Conservation (phyloP, 2,888 invertebrate genomes). For the Caenorhabditis zanzibari region DNA sequence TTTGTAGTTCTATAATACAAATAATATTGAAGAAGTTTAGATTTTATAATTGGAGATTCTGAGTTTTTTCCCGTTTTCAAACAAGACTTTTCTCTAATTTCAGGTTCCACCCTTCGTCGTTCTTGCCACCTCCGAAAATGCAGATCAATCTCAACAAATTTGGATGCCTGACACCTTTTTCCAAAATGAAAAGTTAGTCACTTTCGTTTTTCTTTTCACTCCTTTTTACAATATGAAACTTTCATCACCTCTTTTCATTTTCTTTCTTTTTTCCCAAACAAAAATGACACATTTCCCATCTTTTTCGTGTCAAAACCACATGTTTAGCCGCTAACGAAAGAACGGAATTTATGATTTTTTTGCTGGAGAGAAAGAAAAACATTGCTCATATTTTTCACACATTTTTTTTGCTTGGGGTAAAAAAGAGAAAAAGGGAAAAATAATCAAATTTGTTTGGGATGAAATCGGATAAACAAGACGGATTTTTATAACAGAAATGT, state of each 20-base stretch:
- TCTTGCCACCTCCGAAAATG: constrained; percentile 80
- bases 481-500: background rate
- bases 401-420: constrained; percentile 2
- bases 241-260: constrained; percentile 18
- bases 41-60: background rate
- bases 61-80: background rate
- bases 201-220: constrained; percentile 3
- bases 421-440: constrained; percentile 16
- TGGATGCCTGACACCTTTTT: constrained; percentile 82
- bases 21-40: no score
- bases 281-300: background rate
- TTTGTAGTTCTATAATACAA: no score
- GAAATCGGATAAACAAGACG: constrained; percentile 22
- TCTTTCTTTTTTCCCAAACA: background rate
- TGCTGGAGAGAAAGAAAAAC: constrained; percentile 8
- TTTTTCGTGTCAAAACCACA: constrained; percentile 39
- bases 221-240: constrained; percentile 12
- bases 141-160: constrained; percentile 82
- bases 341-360: constrained; percentile 22
- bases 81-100: background rate
- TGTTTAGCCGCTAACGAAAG: background rate
- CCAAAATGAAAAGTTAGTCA: constrained; percentile 89
- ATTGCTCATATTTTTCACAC: constrained; percentile 9
- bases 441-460: constrained; percentile 25
- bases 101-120: constrained; percentile 81